phyloP scores from a whole-genome alignment of 2,888 invertebrate genomes.

The Aricia artaxerxes region DNA sequence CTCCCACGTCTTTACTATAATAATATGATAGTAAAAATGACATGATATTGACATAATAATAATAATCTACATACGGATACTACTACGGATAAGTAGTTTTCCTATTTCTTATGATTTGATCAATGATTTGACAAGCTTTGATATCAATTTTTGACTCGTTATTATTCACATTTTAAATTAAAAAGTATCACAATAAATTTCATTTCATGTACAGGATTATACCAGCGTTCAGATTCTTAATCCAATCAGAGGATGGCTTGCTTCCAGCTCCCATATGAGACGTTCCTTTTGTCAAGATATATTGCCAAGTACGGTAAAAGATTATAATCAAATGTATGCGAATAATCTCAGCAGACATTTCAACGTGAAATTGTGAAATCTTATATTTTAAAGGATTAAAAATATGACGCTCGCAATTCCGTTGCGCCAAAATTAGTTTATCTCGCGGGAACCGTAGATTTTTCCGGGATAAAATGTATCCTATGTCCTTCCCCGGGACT shows the following conservation, averaged over 20 bases:
- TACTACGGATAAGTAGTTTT: not conserved
- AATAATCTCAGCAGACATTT: not conserved
- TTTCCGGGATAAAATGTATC: too few species aligned
- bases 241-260: conserved; percentile 24
- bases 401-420: too few species aligned
- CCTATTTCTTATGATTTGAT: not conserved
- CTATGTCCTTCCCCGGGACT: too few species aligned
- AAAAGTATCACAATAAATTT: not conserved
- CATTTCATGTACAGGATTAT: not conserved
- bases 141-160: not conserved
- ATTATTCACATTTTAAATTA: not conserved
- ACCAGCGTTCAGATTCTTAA: not conserved
- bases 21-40: too few species aligned
- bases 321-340: conserved; percentile 24
- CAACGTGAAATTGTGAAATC: not conserved
- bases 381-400: not conserved
- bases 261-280: conserved; percentile 7
- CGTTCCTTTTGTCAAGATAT: conserved; percentile 18
- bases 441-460: too few species aligned
- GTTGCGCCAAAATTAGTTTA: too few species aligned
- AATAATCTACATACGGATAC: not conserved
- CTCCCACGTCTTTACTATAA: too few species aligned
- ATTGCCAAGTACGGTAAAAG: conserved; percentile 25
- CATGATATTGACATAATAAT: not conserved
- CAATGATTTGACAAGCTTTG: too few species aligned